A percentile compares a stretch with the other conserved stretches of the same genome.
Evolutionary conservation across 1,140 invertebrate genomes (phyloP).

Genomic region (Bombus ignitus): DNA sequence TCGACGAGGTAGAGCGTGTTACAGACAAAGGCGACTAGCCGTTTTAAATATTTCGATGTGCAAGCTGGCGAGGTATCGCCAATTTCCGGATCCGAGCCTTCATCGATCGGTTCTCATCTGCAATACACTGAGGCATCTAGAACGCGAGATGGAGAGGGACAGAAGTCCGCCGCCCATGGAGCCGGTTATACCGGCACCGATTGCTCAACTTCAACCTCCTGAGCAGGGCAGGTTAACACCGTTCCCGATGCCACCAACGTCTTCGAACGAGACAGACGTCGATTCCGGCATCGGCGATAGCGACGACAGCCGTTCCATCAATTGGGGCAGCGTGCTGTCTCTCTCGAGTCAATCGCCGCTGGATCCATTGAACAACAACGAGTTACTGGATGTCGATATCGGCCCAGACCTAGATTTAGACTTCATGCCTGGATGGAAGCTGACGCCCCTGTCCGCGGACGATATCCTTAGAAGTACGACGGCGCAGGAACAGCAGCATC

Average conservation of each 20-base stretch:
- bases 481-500: slow-evolving; percentile 68
- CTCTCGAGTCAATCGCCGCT: slow-evolving; percentile 92
- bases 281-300: slow-evolving; percentile 91
- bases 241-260: slow-evolving; percentile 83
- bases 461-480: slow-evolving; percentile 85
- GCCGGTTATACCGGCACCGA: slow-evolving; percentile 76
- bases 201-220: slow-evolving; percentile 80
- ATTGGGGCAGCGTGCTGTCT: slow-evolving; percentile 95
- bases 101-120: slow-evolving; percentile 96
- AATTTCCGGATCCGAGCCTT: slow-evolving; percentile 94
- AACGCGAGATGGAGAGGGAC: slow-evolving; percentile 94
- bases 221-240: slow-evolving; percentile 86
- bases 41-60: slow-evolving; percentile 96
- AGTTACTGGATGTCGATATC: slow-evolving; percentile 85
- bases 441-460: slow-evolving; percentile 87
- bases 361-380: slow-evolving; percentile 91
- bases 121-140: slow-evolving; percentile 95
- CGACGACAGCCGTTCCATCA: slow-evolving; percentile 89
- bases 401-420: slow-evolving; percentile 84
- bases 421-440: slow-evolving; percentile 86
- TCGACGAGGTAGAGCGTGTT: slow-evolving; percentile 88
- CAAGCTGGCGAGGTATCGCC: slow-evolving; percentile 93
- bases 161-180: slow-evolving; percentile 80
- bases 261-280: slow-evolving; percentile 84
- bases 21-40: slow-evolving; percentile 92